Evolutionary conservation across 2,113 vertebrate genomes (phyloP).

Genomic region (Bolborhynchus lineola): DNA sequence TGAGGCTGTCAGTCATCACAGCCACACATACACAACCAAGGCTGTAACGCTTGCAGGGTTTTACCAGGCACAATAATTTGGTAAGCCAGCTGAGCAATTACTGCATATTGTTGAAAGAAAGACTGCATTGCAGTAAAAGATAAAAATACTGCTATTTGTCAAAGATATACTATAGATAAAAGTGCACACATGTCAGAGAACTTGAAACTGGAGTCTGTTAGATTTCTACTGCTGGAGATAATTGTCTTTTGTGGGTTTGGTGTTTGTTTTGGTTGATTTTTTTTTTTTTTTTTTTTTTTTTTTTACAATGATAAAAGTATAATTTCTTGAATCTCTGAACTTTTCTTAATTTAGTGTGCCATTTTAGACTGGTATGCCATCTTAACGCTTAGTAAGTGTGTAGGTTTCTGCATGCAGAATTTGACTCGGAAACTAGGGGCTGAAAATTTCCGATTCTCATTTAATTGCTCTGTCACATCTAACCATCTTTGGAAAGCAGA

Average conservation of each 20-base stretch:
- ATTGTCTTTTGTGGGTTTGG: not conserved
- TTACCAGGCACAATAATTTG: not conserved
- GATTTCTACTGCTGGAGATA: not conserved
- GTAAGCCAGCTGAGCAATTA: not conserved
- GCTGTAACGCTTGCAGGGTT: not conserved
- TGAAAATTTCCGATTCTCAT: not conserved
- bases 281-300: not conserved
- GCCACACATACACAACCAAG: not conserved
- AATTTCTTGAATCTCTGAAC: not conserved
- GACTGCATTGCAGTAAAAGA: not conserved
- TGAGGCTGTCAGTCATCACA: not conserved
- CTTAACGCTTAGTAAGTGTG: not conserved
- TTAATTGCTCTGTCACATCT: not conserved
- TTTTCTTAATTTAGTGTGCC: fast-evolving
- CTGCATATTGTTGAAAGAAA: not conserved
- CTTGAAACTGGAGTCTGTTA: not conserved
- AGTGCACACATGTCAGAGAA: not conserved
- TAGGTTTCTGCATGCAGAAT: not conserved
- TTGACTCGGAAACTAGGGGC: not conserved
- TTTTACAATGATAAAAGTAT: not conserved
- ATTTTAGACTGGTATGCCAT: not conserved
- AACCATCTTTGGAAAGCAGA: not conserved
- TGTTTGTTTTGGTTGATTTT: not conserved
- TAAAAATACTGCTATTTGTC: not conserved
- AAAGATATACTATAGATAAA: not conserved